phyloP scores from a whole-genome alignment of 2,113 vertebrate species.

The Chrysochloris asiatica region DNA sequence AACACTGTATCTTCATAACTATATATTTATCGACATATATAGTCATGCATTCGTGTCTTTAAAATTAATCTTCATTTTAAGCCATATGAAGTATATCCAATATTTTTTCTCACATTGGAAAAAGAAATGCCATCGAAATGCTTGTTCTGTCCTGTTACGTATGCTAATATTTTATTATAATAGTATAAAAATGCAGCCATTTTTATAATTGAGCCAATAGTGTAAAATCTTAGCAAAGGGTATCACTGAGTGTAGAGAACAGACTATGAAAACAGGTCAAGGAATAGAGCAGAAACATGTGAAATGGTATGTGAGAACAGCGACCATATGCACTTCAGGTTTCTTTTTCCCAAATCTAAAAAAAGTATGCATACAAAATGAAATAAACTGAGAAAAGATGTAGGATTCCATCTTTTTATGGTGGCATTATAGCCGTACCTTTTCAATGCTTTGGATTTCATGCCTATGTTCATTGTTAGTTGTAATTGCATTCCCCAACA shows the following conservation, averaged over 20 bases:
- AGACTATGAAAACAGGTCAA: neutral
- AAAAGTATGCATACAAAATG: neutral
- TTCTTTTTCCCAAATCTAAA: neutral
- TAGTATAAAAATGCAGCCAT: rapidly evolving
- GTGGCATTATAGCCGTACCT: neutral
- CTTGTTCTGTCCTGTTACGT: rapidly evolving
- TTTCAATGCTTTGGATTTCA: neutral
- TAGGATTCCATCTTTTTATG: neutral
- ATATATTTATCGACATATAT: neutral
- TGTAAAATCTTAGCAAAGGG: neutral
- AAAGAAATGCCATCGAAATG: too few species aligned
- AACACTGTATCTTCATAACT: neutral
- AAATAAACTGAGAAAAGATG: neutral
- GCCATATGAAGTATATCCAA: neutral
- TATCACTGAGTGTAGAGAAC: neutral
- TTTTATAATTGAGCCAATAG: neutral
- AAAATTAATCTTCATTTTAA: neutral
- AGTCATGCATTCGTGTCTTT: neutral
- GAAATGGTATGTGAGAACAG: neutral
- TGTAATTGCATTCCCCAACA: neutral
- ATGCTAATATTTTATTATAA: neutral
- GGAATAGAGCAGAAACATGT: neutral
- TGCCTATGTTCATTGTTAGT: neutral
- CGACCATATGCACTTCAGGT: too few species aligned
- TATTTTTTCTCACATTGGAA: too few species aligned